Percentiles rank a stretch among this genome's conserved stretches.
Evolutionary conservation across 2,888 invertebrate genomes (phyloP).

Genomic region (Nebria brevicollis): DNA sequence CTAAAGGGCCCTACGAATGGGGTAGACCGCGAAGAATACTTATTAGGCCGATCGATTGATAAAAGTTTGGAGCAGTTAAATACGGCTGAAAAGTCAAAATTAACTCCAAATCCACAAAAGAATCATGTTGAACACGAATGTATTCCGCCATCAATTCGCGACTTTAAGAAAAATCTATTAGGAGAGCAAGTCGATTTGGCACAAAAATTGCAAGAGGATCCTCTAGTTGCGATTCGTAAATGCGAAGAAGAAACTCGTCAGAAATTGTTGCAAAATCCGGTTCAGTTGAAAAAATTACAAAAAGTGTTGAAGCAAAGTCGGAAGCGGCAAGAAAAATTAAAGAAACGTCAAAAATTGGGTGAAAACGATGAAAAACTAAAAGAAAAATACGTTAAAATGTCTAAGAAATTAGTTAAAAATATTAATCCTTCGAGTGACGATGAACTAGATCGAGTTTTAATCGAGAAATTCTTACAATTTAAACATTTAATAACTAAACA

Average conservation of each 20-base stretch:
- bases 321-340: slow-evolving; percentile 52
- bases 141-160: slow-evolving; percentile 78
- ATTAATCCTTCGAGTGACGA: slow-evolving; percentile 10
- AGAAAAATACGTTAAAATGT: slow-evolving; percentile 58
- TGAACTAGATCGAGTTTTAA: slow-evolving; percentile 74
- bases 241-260: slow-evolving; percentile 88
- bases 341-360: slow-evolving; percentile 51
- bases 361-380: slow-evolving; percentile 56
- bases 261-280: slow-evolving; percentile 89
- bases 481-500: slow-evolving; percentile 65
- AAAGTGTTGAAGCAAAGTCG: slow-evolving; percentile 73
- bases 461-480: slow-evolving; percentile 76
- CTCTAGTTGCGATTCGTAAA: slow-evolving; percentile 87
- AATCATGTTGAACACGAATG: slow-evolving; percentile 79
- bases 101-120: slow-evolving; percentile 62
- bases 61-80: slow-evolving; percentile 78
- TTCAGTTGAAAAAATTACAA: slow-evolving; percentile 87
- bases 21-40: slow-evolving; percentile 86
- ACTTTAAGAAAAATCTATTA: slow-evolving; percentile 57
- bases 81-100: slow-evolving; percentile 67
- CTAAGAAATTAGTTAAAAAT: slow-evolving; percentile 52
- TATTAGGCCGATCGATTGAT: slow-evolving; percentile 84
- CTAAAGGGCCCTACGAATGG: slow-evolving; percentile 69
- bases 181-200: slow-evolving; percentile 77
- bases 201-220: slow-evolving; percentile 93